Base-by-base conservation (phyloP, 1,140 invertebrate genomes). In the Ceratina calcarata region DNA sequence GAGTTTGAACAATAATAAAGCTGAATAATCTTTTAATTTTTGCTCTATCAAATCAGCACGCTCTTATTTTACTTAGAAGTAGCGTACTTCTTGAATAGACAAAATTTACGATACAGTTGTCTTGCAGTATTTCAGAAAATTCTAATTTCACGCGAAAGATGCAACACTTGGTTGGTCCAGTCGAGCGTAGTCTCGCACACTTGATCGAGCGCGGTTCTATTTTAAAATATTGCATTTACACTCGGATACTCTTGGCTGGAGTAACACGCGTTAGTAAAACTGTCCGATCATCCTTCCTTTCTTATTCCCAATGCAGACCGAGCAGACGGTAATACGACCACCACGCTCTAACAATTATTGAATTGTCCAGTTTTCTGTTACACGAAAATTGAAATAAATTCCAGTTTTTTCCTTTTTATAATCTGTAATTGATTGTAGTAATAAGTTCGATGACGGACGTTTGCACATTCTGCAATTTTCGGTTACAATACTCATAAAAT, bases 171-270 rank as follows among this genome's bases (percentile, higher is more conserved):
- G 60, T 45, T 22, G 3, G 12, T 62, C 22, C 60, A 24, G 22
- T 18, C 60, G 60, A 62, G 12, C 24, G 24, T 27, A 15, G 3
- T 10, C 60, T 16, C 60, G 24, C 24, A 22, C 60, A 32, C 24
- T 10, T 32, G 24, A 62, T 62, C 13, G 12, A 15, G 24, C 24
- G 22, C 20, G 24, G 24, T 32, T 27, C 60, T 32, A 62, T 45
- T 62, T 62, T 62, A 62, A 32, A 62, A 27, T 62, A 27, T 62
- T 27, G 60, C 24, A 62, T 62, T 62, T 27, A 62, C 60, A 62
- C 60, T 62, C 24, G 60, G 24, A 6, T 62, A 32, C 60, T 62
- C 60, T 62, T 62, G 20, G 24, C 60, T 32, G 24, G 24, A 32
- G 60, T 32, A 62, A 62, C 27, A 32, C 12, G 60, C 60, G 24